Base-by-base conservation (phyloP, 2,113 vertebrate genomes). In the Anhinga rufa region DNA sequence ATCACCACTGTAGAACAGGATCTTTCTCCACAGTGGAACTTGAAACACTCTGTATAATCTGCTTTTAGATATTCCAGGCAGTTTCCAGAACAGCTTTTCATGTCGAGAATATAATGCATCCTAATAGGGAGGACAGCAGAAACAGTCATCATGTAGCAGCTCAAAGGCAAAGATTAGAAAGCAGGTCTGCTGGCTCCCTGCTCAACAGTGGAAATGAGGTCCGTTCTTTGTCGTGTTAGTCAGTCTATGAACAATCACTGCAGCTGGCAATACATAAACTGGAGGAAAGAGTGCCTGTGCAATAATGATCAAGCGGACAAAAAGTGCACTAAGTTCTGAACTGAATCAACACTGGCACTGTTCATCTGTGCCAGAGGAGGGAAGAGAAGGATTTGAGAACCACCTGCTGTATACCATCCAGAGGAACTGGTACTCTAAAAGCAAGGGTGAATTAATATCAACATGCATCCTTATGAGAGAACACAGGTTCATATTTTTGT, bases 401-500 rank as follows among this genome's bases (percentile, higher is more conserved):
- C 54, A 64, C 57, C 34, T 9, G 1, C 68, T 52, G 44, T 68
- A 75, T 55, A 69, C 65, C 21, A 44, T 74, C 61, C 61, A 61
- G 34, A 74, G 40, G 61, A 94, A 36, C 28, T 5, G 11, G 52
- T 55, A 42, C 40, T 78, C 68, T 84, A 84, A 95, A 91, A 88
- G 31, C 34, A 72, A 85, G 36, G 17, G 51, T 68, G 91, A 95
- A 88, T 84, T 70, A 92, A 72, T 93, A 88, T 32, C 49, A 38
- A 46, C 0, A 0, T 9, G 5, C 40, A 80, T 21, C 74, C 83
- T 77, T 88, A 89, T 28, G 40, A 92, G 28, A 58, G 19, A 85
- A 60, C 74, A 79, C 42, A 42, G 54, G 62, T 80, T 95, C 94
- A 88, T 93, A 90, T 92, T 96, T 96, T 86, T 95, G 42, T 96